Conservation (phyloP, 2,888 invertebrate species). For the Epirrhoe tristata region DNA sequence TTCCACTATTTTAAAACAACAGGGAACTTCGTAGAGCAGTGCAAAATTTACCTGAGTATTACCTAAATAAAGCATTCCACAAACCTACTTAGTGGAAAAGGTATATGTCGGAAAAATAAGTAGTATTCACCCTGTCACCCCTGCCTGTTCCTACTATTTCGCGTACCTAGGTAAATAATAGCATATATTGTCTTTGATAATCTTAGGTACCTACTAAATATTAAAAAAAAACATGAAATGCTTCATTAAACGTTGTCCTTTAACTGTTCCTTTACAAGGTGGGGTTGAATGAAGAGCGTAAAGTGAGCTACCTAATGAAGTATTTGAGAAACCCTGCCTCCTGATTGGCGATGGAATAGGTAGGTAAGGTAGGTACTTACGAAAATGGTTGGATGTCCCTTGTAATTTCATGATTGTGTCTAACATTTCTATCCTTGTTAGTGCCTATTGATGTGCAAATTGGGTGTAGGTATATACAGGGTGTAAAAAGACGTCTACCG, state of each 20-base stretch:
- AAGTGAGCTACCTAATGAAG: constrained; percentile 70
- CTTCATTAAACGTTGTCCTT: constrained; percentile 28
- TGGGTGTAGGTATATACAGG: neutral
- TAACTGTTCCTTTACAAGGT: constrained; percentile 33
- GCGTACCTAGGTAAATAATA: too few species aligned
- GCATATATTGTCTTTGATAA: too few species aligned
- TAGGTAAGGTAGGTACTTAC: too few species aligned
- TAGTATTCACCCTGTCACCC: too few species aligned
- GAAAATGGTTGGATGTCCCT: constrained; percentile 49
- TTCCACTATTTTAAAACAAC: too few species aligned
- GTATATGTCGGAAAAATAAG: too few species aligned
- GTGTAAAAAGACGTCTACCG: too few species aligned
- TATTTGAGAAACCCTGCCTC: constrained; percentile 49
- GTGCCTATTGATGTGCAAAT: constrained; percentile 14
- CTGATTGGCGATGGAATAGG: constrained; percentile 68
- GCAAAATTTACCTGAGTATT: too few species aligned
- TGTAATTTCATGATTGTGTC: constrained; percentile 24
- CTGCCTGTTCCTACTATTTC: too few species aligned
- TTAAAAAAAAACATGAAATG: neutral
- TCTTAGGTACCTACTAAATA: neutral
- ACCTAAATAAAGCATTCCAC: too few species aligned
- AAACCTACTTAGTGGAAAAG: too few species aligned
- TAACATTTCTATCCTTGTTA: constrained; percentile 16
- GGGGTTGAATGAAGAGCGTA: constrained; percentile 47
- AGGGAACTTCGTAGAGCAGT: too few species aligned